A percentile compares a stretch with the other conserved stretches of the same genome.
phyloP scores from a whole-genome alignment of 1,140 invertebrate species.

The Calliopsis andreniformis region DNA sequence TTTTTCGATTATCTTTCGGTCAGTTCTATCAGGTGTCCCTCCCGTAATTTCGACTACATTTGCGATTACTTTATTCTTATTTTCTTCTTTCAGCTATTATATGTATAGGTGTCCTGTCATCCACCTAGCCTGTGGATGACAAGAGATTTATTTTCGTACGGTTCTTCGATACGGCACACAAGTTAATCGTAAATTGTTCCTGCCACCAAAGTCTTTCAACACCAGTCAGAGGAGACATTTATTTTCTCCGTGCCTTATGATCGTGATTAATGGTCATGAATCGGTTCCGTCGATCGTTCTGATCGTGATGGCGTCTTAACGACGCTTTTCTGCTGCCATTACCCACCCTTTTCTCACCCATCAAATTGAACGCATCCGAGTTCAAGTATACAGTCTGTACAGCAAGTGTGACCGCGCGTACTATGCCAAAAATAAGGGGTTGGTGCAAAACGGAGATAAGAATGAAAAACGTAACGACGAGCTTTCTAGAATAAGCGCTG shows the following conservation, averaged over 20 bases:
- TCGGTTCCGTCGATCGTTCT: conserved; percentile 35
- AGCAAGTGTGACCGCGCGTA: background rate
- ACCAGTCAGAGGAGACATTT: conserved; percentile 42
- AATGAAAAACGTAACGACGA: background rate
- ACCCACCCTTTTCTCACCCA: background rate
- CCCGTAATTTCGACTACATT: too few species aligned
- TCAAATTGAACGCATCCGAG: background rate
- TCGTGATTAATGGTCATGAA: conserved; percentile 2
- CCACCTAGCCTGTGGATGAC: conserved; percentile 7
- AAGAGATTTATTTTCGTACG: conserved; percentile 33
- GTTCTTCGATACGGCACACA: conserved; percentile 33
- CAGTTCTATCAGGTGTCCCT: too few species aligned
- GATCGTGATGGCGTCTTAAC: conserved; percentile 15
- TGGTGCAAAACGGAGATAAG: background rate
- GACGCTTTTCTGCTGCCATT: background rate
- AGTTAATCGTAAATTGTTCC: conserved; percentile 49
- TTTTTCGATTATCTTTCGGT: background rate
- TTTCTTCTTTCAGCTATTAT: too few species aligned
- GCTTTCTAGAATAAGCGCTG: background rate
- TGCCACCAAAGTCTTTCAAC: conserved; percentile 33
- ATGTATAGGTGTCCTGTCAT: too few species aligned
- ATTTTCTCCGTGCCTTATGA: conserved; percentile 40
- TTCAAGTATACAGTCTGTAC: too few species aligned
- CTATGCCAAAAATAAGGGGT: conserved; percentile 12
- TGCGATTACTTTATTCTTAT: background rate